phyloP scores from a whole-genome alignment of 2,888 invertebrate species.

The Rhogogaster chlorosoma region DNA sequence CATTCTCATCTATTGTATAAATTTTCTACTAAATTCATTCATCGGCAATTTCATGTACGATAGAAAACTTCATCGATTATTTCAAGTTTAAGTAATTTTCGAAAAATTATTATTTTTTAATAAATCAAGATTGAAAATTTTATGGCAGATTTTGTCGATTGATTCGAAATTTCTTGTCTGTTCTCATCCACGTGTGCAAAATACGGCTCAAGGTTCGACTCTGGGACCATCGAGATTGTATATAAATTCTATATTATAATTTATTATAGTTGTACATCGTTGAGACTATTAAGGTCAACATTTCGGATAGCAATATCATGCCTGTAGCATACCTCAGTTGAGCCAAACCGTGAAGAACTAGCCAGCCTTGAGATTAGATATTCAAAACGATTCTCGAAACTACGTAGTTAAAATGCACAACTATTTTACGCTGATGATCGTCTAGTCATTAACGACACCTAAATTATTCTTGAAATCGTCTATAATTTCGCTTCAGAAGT shows the following conservation, averaged over 20 bases:
- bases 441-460: background rate
- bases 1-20: too few species aligned
- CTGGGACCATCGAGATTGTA: background rate
- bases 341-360: background rate
- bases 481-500: background rate
- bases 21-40: too few species aligned
- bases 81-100: too few species aligned
- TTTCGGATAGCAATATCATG: background rate
- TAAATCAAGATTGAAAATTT: too few species aligned
- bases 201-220: slow-evolving; percentile 24
- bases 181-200: background rate
- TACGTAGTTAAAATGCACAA: background rate
- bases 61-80: too few species aligned
- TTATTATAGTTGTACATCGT: background rate
- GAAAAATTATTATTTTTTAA: too few species aligned
- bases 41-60: too few species aligned
- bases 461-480: background rate
- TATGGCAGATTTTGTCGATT: too few species aligned
- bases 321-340: background rate
- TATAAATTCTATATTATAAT: slow-evolving; percentile 18
- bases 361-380: slow-evolving; percentile 35
- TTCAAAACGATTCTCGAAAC: slow-evolving; percentile 18
- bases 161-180: too few species aligned
- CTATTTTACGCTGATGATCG: background rate
- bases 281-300: slow-evolving; percentile 17